phyloP scores from a whole-genome alignment of 1,140 invertebrate species.

The Ceratosolen fusciceps region DNA sequence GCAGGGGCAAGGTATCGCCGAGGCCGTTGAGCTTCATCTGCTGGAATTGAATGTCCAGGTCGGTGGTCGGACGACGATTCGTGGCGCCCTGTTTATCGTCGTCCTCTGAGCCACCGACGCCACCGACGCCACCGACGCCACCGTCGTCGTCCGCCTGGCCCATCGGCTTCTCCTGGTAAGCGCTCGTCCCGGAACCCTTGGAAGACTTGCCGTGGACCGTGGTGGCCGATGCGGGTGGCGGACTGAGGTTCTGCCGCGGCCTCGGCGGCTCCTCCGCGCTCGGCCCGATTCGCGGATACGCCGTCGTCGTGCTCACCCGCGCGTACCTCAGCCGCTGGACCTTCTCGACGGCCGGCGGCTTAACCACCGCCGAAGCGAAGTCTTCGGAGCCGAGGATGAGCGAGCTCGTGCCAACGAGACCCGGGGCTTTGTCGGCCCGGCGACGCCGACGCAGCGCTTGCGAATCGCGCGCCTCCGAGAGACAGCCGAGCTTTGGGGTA shows the following conservation, averaged over 20 bases:
- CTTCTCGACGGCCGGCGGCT: background rate
- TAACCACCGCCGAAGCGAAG: background rate
- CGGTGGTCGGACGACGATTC: conserved; percentile 54
- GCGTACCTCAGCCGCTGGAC: conserved; percentile 59
- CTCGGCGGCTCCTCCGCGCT: conserved; percentile 49
- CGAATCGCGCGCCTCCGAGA: conserved; percentile 46
- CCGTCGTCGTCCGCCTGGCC: conserved; percentile 23
- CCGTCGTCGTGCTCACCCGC: conserved; percentile 49
- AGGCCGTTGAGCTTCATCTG: conserved; percentile 56
- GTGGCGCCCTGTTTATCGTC: background rate
- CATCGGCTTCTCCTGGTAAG: background rate
- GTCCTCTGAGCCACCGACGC: background rate
- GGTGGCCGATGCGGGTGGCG: conserved; percentile 58
- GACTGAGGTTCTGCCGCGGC: conserved; percentile 4
- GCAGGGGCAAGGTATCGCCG: too few relatives aligned
- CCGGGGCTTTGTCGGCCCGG: conserved; percentile 52
- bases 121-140: too few relatives aligned
- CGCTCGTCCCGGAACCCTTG: conserved; percentile 43
- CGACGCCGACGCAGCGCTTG: conserved; percentile 63
- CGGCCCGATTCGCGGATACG: conserved; percentile 54
- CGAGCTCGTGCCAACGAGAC: conserved; percentile 37
- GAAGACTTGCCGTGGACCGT: conserved; percentile 65
- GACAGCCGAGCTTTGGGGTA: conserved; percentile 39
- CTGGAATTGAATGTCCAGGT: conserved; percentile 70
- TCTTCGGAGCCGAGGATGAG: conserved; percentile 17